Evolutionary conservation across 1,140 invertebrate species (phyloP).

Genomic region (Tetramorium parvispinum): DNA sequence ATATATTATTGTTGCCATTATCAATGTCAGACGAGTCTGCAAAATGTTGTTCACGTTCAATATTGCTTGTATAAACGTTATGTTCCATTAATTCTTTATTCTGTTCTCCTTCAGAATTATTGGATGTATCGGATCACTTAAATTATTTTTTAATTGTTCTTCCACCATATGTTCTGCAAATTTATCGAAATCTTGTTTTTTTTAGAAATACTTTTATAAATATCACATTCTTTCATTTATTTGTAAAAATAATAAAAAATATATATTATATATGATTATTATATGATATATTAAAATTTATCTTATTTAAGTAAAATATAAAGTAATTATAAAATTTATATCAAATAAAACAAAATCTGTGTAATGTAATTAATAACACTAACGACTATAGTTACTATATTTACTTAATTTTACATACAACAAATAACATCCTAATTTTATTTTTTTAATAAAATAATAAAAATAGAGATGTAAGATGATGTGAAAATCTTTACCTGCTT

Average conservation of each 20-base stretch:
- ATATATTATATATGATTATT: too few relatives aligned
- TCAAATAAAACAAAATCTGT: too few relatives aligned
- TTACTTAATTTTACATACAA: neutral
- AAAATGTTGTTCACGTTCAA: neutral
- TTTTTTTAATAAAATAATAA: neutral
- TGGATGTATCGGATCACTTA: neutral
- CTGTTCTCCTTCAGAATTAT: neutral
- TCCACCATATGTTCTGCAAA: neutral
- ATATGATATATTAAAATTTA: too few relatives aligned
- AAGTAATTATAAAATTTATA: too few relatives aligned
- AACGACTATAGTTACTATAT: too few relatives aligned
- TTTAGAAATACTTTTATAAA: neutral
- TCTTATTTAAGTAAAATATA: too few relatives aligned
- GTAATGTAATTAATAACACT: too few relatives aligned
- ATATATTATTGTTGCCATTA: neutral
- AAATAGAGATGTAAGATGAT: neutral
- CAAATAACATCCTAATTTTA: neutral
- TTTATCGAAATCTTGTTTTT: neutral
- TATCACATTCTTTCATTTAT: neutral
- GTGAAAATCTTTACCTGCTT: neutral
- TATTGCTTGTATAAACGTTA: neutral
- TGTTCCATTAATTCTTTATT: neutral
- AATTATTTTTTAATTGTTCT: neutral
- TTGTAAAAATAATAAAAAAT: too few relatives aligned
- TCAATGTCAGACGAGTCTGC: neutral